phyloP scores from a whole-genome alignment of 2,797 vertebrate species.

The Galagoides demidoff region DNA sequence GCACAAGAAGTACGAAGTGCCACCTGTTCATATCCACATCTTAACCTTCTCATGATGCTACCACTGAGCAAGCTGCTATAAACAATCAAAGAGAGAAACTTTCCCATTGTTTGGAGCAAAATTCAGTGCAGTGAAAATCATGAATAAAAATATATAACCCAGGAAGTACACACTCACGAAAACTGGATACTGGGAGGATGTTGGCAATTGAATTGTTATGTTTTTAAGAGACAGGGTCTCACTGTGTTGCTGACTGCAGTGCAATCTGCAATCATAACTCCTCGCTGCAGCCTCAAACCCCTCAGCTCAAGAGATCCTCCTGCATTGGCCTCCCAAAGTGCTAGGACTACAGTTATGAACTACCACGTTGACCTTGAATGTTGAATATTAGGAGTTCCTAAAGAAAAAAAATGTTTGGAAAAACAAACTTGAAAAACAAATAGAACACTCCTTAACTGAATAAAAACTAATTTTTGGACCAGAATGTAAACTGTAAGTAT shows the following conservation, averaged over 20 bases:
- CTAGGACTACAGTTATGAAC: not conserved
- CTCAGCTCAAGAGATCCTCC: not conserved
- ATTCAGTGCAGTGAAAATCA: not conserved
- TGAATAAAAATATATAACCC: not conserved
- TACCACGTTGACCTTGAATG: not conserved
- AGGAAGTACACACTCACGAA: not conserved
- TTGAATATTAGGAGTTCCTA: not conserved
- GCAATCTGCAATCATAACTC: not conserved
- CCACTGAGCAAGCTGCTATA: not conserved
- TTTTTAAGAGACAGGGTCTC: not conserved
- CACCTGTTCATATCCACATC: not conserved
- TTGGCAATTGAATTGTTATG: not conserved
- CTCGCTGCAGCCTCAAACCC: not conserved
- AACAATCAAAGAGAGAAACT: not conserved
- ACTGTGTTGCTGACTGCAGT: not conserved
- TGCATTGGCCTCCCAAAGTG: not conserved
- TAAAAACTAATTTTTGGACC: not conserved
- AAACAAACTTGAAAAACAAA: not conserved
- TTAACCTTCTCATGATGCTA: not conserved
- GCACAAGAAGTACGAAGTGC: not conserved
- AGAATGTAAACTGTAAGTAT: not conserved
- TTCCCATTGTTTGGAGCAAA: not conserved
- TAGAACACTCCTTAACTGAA: not conserved
- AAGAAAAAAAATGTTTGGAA: not conserved
- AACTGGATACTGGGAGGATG: not conserved